Evolutionary conservation across 2,888 invertebrate genomes (phyloP), one percentile per base, ranked within the genome.

Genomic region (Troilus luridus): DNA sequence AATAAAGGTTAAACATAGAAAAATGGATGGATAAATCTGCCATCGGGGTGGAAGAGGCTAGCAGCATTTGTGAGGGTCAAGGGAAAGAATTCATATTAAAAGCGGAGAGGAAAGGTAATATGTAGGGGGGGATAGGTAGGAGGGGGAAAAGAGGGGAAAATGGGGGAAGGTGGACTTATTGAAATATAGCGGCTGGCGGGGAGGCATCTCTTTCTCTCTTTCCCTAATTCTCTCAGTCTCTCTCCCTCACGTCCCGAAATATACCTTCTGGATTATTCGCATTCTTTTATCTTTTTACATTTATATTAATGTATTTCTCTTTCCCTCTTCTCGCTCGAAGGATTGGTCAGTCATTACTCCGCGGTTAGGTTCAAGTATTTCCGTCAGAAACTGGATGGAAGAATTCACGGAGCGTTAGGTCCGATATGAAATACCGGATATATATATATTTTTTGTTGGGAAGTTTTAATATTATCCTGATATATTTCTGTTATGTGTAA

Each of bases 41-140:
- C 85, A 85, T 85, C 56, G 85, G 56, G 85, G 85, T 58, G 88
- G 60, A 88, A 88, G 88, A 64, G 89, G 67, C 67, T 54, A 54
- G 89, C 89, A 89, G 89, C 56, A 67, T 62, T 67, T 67, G 89
- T n/a, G 89, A 89, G 89, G 89, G 89, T 89, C 89, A 89, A 67
- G 89, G 81, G 90, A 90, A 91, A 91, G 91, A 91, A 91, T 91
- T 91, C 91, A 91, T 91, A 91, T 91, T 91, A 91, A 91, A 91
- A 91, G 88, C 91, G 27, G 54, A 67, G 64, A 88, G 81, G 64
- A 81, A 88, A 91, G 88, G 91, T 91, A 91, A 91, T 91, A 91
- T 91, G 88, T 88, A 88, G 59, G 88, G 41, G 59, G 90, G 91
- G 88, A 41, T 41, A 41, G 41, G 41, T 41, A 41, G 41, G 62